These are phyloP conservation scores for Mirza zaza DNA, from an alignment of 2,113 vertebrate species.

Conservation along the genomic window DNA sequence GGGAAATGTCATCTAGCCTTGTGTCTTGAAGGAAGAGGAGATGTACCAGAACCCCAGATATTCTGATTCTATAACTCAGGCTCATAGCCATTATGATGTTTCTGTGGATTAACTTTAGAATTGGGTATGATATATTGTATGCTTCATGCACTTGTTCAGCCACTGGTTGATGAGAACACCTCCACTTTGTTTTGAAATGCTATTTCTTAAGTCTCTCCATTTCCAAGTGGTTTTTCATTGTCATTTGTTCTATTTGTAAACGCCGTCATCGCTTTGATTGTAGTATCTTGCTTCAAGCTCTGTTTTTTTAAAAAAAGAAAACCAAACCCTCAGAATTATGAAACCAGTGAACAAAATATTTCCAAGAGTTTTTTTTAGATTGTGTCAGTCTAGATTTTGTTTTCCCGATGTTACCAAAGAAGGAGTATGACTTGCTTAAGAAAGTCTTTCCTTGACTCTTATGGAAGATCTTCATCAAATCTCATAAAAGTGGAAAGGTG, in stretches of 20 bases:
- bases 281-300: slow-evolving; percentile 7
- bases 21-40: not conserved
- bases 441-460: slow-evolving; percentile 61
- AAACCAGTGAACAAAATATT: slow-evolving; percentile 48
- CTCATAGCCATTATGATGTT: not conserved
- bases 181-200: not conserved
- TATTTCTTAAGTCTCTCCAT: not conserved
- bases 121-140: not conserved
- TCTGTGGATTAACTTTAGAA: slow-evolving; percentile 1
- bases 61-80: not conserved
- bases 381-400: slow-evolving; percentile 34
- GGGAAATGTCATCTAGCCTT: not conserved
- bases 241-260: slow-evolving; percentile 49
- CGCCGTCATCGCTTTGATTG: not conserved
- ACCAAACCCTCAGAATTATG: slow-evolving; percentile 11
- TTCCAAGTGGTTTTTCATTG: not conserved
- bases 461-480: slow-evolving; percentile 52
- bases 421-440: slow-evolving; percentile 62
- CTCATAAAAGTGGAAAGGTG: slow-evolving; percentile 55
- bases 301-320: slow-evolving; percentile 13
- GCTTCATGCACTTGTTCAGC: not conserved
- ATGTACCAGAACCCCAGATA: not conserved
- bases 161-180: not conserved
- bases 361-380: slow-evolving; percentile 7
- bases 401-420: not conserved